phyloP scores from a whole-genome alignment of 1,140 invertebrate species.

The Drosophila azteca region DNA sequence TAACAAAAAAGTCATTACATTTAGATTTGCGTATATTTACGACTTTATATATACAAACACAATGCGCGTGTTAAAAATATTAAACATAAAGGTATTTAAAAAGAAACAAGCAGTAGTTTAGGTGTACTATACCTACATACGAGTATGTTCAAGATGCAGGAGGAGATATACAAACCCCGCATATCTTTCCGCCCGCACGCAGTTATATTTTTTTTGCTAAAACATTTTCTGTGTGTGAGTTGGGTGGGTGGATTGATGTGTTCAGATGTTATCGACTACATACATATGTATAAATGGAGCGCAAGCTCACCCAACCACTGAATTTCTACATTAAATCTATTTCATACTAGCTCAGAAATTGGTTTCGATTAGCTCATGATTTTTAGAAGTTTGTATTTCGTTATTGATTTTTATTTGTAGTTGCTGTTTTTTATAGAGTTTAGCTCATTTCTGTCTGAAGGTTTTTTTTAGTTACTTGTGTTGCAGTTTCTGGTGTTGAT shows the following conservation, averaged over 20 bases:
- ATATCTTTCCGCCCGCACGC: too few relatives aligned
- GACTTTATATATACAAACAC: constrained; percentile 61
- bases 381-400: constrained; percentile 51
- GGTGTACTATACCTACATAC: background rate
- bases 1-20: constrained; percentile 31
- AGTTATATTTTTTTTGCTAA: too few relatives aligned
- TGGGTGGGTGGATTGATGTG: too few relatives aligned
- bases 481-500: constrained; percentile 32
- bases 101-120: constrained; percentile 34
- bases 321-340: too few relatives aligned
- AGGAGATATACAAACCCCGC: too few relatives aligned
- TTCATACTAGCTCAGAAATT: too few relatives aligned
- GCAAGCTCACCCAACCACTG: too few relatives aligned
- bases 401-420: constrained; percentile 44
- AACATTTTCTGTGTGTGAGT: too few relatives aligned
- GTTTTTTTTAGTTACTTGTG: constrained; percentile 5
- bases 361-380: constrained; percentile 4
- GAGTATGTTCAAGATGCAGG: constrained; percentile 2
- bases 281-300: too few relatives aligned
- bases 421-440: constrained; percentile 45
- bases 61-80: constrained; percentile 59
- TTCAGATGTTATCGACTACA: too few relatives aligned
- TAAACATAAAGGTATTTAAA: constrained; percentile 35
- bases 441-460: constrained; percentile 25
- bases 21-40: constrained; percentile 54